A percentile compares a stretch with the other conserved stretches of the same genome.
Evolutionary conservation across 2,797 vertebrate genomes (phyloP).

Genomic region (Onychomys leucogaster): DNA sequence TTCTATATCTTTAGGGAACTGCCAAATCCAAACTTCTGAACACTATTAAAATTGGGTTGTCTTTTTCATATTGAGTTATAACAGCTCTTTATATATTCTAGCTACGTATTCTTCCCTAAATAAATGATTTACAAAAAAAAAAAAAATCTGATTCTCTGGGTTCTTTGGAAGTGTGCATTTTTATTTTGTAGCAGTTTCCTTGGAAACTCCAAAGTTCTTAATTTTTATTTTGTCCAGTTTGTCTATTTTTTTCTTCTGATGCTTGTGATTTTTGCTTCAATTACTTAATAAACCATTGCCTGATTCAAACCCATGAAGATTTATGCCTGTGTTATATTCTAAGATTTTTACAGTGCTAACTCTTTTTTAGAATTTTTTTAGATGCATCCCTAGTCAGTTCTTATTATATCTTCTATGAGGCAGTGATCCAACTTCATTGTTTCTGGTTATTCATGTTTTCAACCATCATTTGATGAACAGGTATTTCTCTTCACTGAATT

Average conservation of each 20-base stretch:
- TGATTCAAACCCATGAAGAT: not conserved
- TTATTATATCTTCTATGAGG: not conserved
- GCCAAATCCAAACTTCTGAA: not conserved
- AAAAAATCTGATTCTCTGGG: not conserved
- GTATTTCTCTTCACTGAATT: not conserved
- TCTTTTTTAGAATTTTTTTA: not conserved
- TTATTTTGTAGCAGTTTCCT: not conserved
- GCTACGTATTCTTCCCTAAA: not conserved
- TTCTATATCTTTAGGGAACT: not conserved
- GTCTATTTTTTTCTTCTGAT: conserved; percentile 5
- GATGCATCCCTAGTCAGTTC: conserved; percentile 28
- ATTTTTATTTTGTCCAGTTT: not conserved
- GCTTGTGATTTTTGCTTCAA: not conserved
- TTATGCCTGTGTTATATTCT: not conserved
- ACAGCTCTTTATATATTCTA: conserved; percentile 24
- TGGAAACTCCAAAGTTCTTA: conserved; percentile 1
- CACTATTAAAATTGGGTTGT: not conserved
- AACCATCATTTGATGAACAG: conserved; percentile 33
- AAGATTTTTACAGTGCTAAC: not conserved
- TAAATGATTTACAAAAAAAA: not conserved
- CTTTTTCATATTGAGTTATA: conserved; percentile 1
- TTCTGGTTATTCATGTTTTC: not conserved
- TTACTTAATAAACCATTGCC: conserved; percentile 31
- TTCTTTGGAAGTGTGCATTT: not conserved
- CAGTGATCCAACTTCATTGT: not conserved